Evolutionary conservation across 1,140 invertebrate genomes (phyloP).

Genomic region (Monochamus saltuarius): DNA sequence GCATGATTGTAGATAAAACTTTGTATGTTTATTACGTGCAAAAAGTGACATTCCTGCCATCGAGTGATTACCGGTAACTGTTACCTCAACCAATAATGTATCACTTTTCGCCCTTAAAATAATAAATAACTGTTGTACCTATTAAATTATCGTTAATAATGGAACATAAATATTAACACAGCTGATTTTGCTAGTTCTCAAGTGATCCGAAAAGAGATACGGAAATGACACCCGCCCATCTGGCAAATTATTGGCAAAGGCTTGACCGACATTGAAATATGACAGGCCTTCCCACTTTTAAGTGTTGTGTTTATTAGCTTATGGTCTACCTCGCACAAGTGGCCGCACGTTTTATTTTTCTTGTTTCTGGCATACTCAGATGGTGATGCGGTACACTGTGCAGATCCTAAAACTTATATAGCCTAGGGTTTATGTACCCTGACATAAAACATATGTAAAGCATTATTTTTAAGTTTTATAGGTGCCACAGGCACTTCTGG

Average conservation of each 20-base stretch:
- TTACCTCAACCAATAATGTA: no score
- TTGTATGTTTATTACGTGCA: no score
- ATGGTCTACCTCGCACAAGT: not conserved
- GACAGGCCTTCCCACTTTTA: conserved; percentile 3
- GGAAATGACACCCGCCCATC: not conserved
- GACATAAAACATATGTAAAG: not conserved
- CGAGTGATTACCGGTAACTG: no score
- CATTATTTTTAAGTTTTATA: not conserved
- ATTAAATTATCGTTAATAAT: no score
- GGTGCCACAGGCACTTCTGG: no score
- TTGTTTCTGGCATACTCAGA: no score
- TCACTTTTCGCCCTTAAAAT: no score
- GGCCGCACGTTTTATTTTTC: not conserved
- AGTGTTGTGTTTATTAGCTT: not conserved
- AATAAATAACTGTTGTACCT: no score
- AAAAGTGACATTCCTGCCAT: no score
- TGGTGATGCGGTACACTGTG: not conserved
- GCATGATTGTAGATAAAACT: no score
- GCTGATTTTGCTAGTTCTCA: no score
- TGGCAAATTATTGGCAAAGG: conserved; percentile 1
- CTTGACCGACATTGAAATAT: conserved; percentile 1
- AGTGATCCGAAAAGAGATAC: not conserved
- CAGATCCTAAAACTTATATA: not conserved
- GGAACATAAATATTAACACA: no score
- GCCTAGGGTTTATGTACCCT: conserved; percentile 1